phyloP scores from a whole-genome alignment of 2,888 invertebrate genomes.

The Cyaniris semiargus region DNA sequence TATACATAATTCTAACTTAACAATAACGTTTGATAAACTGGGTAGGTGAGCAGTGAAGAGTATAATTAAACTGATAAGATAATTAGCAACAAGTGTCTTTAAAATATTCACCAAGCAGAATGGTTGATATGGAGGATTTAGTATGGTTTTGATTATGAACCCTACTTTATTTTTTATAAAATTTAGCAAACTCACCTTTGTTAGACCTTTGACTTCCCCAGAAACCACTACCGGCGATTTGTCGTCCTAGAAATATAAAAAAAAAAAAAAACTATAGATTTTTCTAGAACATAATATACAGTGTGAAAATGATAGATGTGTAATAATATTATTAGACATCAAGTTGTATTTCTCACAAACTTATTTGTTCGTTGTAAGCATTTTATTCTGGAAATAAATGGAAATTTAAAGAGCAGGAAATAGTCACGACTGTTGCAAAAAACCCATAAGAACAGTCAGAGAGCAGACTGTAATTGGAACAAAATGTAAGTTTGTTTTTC shows the following conservation, averaged over 20 bases:
- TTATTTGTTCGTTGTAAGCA: background rate
- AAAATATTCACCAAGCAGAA: background rate
- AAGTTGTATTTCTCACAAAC: background rate
- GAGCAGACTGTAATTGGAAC: background rate
- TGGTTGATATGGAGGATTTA: background rate
- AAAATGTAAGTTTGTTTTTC: background rate
- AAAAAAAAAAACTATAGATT: background rate
- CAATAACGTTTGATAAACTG: background rate
- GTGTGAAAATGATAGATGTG: background rate
- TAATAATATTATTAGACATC: background rate
- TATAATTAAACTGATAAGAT: slow-evolving; percentile 10
- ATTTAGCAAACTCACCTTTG: slow-evolving; percentile 77
- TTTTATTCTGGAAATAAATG: background rate
- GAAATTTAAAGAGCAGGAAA: background rate
- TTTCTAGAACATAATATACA: background rate
- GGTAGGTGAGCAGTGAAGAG: background rate
- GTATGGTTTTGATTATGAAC: background rate
- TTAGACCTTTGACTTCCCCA: slow-evolving; percentile 90
- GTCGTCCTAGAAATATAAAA: slow-evolving; percentile 70
- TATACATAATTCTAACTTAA: no score
- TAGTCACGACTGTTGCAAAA: background rate
- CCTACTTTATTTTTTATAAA: background rate
- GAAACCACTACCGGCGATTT: slow-evolving; percentile 87
- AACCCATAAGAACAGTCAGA: background rate
- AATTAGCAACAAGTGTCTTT: background rate